These are phyloP conservation scores for Cuniculus paca DNA, from an alignment of 2,797 vertebrate genomes.

Conservation along the genomic window DNA sequence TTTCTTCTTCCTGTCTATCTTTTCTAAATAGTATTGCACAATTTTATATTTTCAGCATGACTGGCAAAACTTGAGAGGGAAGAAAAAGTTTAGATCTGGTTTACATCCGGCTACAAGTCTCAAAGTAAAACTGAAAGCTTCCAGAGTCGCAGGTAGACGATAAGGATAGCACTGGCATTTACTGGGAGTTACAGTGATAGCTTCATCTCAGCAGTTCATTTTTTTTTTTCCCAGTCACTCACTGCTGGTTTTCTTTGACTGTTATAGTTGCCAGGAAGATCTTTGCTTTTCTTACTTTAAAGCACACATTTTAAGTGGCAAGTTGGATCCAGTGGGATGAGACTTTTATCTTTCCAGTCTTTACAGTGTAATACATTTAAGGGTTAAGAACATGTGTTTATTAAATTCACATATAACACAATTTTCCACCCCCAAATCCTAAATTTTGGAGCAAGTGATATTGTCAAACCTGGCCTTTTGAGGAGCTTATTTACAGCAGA, in stretches of 20 bases:
- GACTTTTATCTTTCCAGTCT: constrained; percentile 60
- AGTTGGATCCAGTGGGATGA: constrained; percentile 54
- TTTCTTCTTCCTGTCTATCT: not conserved
- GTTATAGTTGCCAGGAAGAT: constrained; percentile 61
- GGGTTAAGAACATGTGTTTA: constrained; percentile 52
- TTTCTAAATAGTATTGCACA: not conserved
- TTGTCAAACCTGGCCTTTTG: constrained; percentile 13
- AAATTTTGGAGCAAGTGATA: not conserved
- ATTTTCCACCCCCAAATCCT: constrained; percentile 36
- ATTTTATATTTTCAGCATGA: constrained; percentile 10
- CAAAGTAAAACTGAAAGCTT: not conserved
- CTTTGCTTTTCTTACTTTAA: constrained; percentile 74
- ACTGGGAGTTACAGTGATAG: constrained; percentile 18
- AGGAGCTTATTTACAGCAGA: constrained; percentile 10
- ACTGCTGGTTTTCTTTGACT: constrained; percentile 79
- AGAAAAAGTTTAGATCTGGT: not conserved
- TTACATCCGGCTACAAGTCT: not conserved
- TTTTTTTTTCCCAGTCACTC: not conserved
- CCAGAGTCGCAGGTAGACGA: not conserved
- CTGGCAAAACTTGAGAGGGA: not conserved
- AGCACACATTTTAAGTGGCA: constrained; percentile 68
- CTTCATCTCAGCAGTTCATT: constrained; percentile 54
- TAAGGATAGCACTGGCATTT: constrained; percentile 63
- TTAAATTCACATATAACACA: not conserved
- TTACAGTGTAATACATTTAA: constrained; percentile 48